Percentiles rank a stretch among this genome's conserved stretches.
These are phyloP conservation scores for Kryptopterus vitreolus DNA, from an alignment of 2,797 vertebrate genomes.

Conservation along the genomic window DNA sequence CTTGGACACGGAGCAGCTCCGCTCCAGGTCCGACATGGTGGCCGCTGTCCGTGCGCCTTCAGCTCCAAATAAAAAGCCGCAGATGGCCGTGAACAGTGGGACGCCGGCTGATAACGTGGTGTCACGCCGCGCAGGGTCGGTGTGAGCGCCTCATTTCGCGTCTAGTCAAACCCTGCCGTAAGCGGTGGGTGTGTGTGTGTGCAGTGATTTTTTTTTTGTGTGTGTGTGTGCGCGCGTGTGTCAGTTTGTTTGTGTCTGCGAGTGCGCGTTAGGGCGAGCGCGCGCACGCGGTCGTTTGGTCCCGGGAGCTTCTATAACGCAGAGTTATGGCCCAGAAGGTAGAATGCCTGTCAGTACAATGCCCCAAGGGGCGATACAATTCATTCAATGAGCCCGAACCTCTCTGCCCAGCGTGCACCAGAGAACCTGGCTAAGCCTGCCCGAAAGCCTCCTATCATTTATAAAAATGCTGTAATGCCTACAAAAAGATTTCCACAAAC, in stretches of 20 bases:
- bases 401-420: neutral
- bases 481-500: neutral
- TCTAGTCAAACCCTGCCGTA: slow-evolving; percentile 33
- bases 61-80: slow-evolving; percentile 13
- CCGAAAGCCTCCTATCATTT: neutral
- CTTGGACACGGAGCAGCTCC: slow-evolving; percentile 51
- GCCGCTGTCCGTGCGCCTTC: slow-evolving; percentile 7
- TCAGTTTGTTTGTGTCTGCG: neutral
- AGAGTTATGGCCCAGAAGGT: neutral
- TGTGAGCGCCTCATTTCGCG: slow-evolving; percentile 49
- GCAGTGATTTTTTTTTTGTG: no score
- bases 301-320: slow-evolving; percentile 8
- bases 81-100: slow-evolving; percentile 43
- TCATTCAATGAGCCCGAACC: neutral
- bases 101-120: slow-evolving; percentile 39
- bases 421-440: neutral
- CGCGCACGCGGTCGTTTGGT: neutral
- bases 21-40: slow-evolving; percentile 49
- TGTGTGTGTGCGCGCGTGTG: neutral
- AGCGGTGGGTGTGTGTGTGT: slow-evolving; percentile 18
- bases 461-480: neutral
- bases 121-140: slow-evolving; percentile 47
- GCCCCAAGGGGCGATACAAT: neutral
- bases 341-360: neutral
- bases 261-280: neutral